phyloP scores from a whole-genome alignment of 1,140 invertebrate species.

The fruit fly (Drosophila melanogaster) region DNA sequence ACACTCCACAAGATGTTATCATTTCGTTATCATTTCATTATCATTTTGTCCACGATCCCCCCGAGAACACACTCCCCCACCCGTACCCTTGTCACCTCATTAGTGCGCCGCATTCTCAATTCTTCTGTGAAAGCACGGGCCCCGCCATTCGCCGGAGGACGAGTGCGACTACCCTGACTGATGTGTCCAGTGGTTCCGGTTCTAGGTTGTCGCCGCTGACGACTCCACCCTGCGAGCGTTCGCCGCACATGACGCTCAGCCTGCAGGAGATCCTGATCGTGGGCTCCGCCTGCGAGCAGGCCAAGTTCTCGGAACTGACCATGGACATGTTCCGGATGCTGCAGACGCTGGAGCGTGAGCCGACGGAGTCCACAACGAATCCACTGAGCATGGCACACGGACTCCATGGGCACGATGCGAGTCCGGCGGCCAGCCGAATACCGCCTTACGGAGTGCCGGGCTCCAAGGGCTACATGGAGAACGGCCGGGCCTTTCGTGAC shows the following conservation, averaged over 20 bases:
- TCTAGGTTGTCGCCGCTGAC: constrained; percentile 92
- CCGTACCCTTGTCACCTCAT: constrained; percentile 70
- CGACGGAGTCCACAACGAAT: constrained; percentile 89
- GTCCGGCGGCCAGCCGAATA: constrained; percentile 92
- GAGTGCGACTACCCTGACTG: constrained; percentile 82
- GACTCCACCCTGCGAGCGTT: constrained; percentile 94
- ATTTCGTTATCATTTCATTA: constrained; percentile 63
- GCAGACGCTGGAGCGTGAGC: constrained; percentile 96
- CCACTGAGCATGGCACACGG: constrained; percentile 77
- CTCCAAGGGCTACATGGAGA: constrained; percentile 88
- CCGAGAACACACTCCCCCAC: constrained; percentile 15
- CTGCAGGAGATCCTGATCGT: constrained; percentile 98
- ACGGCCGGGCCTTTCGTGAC: constrained; percentile 91
- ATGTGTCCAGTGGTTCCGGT: constrained; percentile 84
- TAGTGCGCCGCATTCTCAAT: constrained; percentile 84
- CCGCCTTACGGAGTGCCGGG: constrained; percentile 87
- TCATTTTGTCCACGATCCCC: constrained; percentile 39
- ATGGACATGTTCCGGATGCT: constrained; percentile 99
- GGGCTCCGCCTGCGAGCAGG: constrained; percentile 96
- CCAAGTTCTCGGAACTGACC: constrained; percentile 98
- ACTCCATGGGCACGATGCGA: constrained; percentile 90
- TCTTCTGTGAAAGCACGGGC: constrained; percentile 85
- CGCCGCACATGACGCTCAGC: constrained; percentile 92
- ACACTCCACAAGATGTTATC: constrained; percentile 52
- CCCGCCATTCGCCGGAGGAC: constrained; percentile 69